Base-by-base conservation (phyloP, 1,140 invertebrate genomes). In the Bombus turneri region DNA sequence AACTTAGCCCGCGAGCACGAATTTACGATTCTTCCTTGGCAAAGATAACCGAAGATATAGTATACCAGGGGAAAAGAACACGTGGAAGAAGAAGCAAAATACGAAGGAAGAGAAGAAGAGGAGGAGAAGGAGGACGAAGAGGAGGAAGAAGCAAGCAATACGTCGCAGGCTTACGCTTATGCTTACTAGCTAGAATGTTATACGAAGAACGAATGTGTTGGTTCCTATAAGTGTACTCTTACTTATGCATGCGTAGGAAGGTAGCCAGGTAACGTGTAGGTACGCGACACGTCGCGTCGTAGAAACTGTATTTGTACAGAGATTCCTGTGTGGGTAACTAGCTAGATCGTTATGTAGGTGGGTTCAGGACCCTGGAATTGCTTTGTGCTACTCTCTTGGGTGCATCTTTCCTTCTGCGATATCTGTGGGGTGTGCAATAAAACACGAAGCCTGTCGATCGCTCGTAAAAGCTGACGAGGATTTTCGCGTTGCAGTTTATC, bases 11-110 rank as follows among this genome's bases (percentile, higher is more conserved):
- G 83, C 82, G 81, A 83, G 89, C 72, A 66, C 85, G 82, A 87
- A 90, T 91, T 91, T 89, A 91, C 87, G 87, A 91, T 91, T 91
- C 77, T 69, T 89, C 83, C n/a, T 47, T 62, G 53, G 75, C 53
- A 43, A 81, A 91, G 90, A 91, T 88, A 91, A 88, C 79, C 85
- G 76, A 82, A 88, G 90, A 91, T 88, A 87, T 81, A 90, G 85
- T 81, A 73, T 66, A 77, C 47, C 28, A 62, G 10, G 4, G 34
- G n/a, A 28, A 31, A 57, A 28, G 53, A 28, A 86, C 5, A n/a
- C 8, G 34, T 39, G 18, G 75, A 62, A 22, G 57, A 39, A 39
- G 53, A 39, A 22, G 64, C 68, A 41, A 28, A 43, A 62, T 3
- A 59, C 2, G 34, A 72, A 28, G 25, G 13, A 34, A 28, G 22